These are phyloP conservation scores for Cynodonichthys magdalenae DNA, from an alignment of 2,797 vertebrate species.

Conservation along the genomic window DNA sequence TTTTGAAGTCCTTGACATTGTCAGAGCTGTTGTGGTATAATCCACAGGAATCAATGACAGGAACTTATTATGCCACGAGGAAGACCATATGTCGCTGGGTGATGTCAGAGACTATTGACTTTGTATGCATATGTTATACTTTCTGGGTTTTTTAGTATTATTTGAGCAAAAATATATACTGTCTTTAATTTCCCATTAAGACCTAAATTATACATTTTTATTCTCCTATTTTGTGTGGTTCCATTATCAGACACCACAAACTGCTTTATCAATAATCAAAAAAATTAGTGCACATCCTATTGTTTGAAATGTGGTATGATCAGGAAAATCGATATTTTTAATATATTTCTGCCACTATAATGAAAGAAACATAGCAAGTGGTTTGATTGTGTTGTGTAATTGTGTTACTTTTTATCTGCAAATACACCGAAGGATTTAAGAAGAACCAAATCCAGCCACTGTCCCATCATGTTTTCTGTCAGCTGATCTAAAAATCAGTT, in stretches of 20 bases:
- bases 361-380: no score
- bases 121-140: background rate
- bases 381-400: background rate
- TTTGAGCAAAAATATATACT: background rate
- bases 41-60: conserved; percentile 45
- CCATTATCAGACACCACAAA: no score
- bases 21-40: conserved; percentile 59
- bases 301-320: no score
- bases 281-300: no score
- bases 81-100: conserved; percentile 49
- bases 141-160: conserved; percentile 11
- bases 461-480: background rate
- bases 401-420: no score
- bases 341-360: no score
- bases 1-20: conserved; percentile 59
- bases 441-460: background rate
- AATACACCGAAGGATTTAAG: background rate
- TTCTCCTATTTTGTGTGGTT: no score
- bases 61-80: conserved; percentile 40
- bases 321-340: no score
- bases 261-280: no score
- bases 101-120: conserved; percentile 5
- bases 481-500: background rate
- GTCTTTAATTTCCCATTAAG: no score
- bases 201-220: no score